Evolutionary conservation across 2,888 invertebrate species (phyloP), one percentile per base, ranked within the genome.

Genomic region (Rotaria sp.): DNA sequence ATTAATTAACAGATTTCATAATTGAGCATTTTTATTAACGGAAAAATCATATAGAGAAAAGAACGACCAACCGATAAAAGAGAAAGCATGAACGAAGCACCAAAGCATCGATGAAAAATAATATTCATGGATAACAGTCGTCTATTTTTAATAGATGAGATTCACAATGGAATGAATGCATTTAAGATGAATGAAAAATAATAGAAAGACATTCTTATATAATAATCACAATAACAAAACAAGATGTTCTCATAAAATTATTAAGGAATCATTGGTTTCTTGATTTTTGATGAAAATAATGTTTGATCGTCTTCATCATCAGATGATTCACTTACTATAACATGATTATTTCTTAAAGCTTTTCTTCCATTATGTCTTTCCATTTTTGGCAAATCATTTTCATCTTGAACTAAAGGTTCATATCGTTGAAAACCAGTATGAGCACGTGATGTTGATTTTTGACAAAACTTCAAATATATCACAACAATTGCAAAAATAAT

Each of bases 381-480:
- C 21, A 67, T 67, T 35, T 1, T 35, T 13, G 67, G 67, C 38
- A 38, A 15, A 21, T 67, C 67, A 67, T 67, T 35, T 30, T 67
- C 67, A 35, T 67, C 67, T 67, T 67, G 67, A 35, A 67, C 45
- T 45, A 80, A 45, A 13, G 26, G 80, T 45, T 80, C 41, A 45
- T 80, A 80, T 45, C 80, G 45, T 80, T 80, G 80, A 80, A 80
- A 80, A 45, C 80, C 80, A 45, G 24, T 41, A 45, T 45, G 11
- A 1, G 26, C 2, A 3, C n/a, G 26, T 80, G 11, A 10, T 80
- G n/a, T 45, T 80, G 80, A 45, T 11, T 45, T n/a, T 80, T 45
- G 80, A n/a, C 45, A 41, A 80, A 45, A 80, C 45, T n/a, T 80
- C 2, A 80, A 45, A 41, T 45, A 80, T 8, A 80, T 45, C 5